Percentiles rank a stretch among this genome's conserved stretches.
These are phyloP conservation scores for Tapera naevia DNA, from an alignment of 2,797 vertebrate genomes.

Conservation along the genomic window DNA sequence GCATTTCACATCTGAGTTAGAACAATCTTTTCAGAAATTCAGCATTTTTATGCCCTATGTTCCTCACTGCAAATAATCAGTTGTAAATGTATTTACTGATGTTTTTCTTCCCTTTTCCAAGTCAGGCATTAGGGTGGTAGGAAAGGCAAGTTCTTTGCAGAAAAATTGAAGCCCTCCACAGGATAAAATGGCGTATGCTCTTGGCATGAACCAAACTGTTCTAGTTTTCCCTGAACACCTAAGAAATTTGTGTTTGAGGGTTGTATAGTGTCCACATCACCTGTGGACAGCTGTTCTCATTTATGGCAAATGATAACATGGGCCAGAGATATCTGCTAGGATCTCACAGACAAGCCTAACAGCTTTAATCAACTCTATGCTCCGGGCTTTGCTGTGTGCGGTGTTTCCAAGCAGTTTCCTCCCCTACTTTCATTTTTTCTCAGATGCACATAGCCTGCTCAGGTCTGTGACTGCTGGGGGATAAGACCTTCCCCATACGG, in stretches of 20 bases:
- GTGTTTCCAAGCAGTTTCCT: background rate
- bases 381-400: background rate
- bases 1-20: background rate
- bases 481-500: background rate
- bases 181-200: background rate
- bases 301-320: background rate
- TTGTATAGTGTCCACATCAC: background rate
- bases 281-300: background rate
- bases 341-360: background rate
- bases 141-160: background rate
- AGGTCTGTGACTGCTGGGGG: background rate
- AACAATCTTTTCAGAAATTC: background rate
- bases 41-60: background rate
- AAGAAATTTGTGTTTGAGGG: background rate
- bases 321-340: background rate
- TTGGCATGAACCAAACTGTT: background rate
- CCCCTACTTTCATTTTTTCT: background rate
- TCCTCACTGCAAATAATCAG: slow-evolving; percentile 15
- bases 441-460: background rate
- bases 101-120: slow-evolving; percentile 1
- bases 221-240: background rate
- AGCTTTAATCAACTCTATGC: background rate
- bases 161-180: background rate
- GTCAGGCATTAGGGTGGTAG: background rate
- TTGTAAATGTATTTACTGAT: background rate